Conservation (phyloP, 2,888 invertebrate species). For the Epinotia demarniana region DNA sequence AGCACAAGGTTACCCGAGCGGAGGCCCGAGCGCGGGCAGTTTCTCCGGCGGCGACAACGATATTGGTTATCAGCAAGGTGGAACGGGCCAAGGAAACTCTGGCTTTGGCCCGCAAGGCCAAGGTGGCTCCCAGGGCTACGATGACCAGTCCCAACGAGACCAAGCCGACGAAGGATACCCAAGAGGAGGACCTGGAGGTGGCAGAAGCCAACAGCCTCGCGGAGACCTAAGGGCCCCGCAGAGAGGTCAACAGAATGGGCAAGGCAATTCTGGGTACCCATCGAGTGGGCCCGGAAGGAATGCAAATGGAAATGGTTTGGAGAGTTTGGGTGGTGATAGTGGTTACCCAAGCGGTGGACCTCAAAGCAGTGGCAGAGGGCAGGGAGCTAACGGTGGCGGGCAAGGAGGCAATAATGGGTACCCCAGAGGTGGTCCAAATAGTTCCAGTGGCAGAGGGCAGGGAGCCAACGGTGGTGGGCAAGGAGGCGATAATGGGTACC, state of each 20-base stretch:
- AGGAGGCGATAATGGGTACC: conserved; percentile 42
- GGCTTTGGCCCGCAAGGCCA: conserved; percentile 50
- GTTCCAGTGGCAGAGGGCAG: conserved; percentile 7
- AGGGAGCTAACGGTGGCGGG: conserved; percentile 15
- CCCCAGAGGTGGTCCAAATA: conserved; percentile 42
- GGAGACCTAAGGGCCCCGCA: conserved; percentile 41
- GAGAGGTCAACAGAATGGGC: conserved; percentile 46
- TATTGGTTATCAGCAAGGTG: conserved; percentile 53
- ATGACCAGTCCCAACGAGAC: conserved; percentile 47
- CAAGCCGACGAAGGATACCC: conserved; percentile 47
- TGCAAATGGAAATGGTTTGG: conserved; percentile 45
- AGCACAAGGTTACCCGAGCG: conserved; percentile 49
- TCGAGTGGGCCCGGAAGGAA: conserved; percentile 54
- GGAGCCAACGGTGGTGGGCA: conserved; percentile 20
- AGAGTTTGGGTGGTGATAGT: conserved; percentile 44
- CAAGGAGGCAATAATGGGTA: conserved; percentile 42
- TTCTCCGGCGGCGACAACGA: conserved; percentile 55
- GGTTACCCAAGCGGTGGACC: conserved; percentile 60
- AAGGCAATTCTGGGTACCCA: conserved; percentile 58
- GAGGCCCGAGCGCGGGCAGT: conserved; percentile 51
- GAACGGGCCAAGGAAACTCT: conserved; percentile 48
- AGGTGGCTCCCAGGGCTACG: conserved; percentile 43
- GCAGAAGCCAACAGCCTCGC: conserved; percentile 34
- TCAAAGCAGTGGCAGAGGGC: conserved; percentile 47
- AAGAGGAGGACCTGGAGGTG: conserved; percentile 51